Percentiles rank a stretch among this genome's conserved stretches.
Conservation (phyloP, 2,113 vertebrate genomes). For the Bothrops jararaca region DNA sequence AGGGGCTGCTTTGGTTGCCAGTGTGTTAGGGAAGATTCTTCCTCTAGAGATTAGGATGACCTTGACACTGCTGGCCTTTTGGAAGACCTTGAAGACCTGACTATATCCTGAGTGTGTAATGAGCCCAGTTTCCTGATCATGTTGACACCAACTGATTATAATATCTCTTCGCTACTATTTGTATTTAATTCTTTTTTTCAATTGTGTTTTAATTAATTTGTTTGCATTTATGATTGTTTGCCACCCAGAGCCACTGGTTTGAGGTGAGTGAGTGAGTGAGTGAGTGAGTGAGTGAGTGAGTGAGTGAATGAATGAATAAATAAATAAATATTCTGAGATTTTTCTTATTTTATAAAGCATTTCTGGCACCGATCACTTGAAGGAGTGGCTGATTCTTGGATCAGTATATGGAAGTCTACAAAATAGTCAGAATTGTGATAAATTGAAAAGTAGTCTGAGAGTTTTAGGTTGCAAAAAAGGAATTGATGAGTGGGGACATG, state of each 20-base stretch:
- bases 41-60: neutral
- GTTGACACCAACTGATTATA: neutral
- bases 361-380: neutral
- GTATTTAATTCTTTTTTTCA: neutral
- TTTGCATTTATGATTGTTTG: neutral
- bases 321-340: neutral
- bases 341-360: neutral
- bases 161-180: neutral
- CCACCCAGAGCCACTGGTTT: neutral
- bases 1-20: neutral
- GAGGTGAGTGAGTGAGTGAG: neutral
- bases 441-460: neutral
- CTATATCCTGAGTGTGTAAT: neutral
- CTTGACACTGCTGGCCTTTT: neutral
- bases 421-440: neutral
- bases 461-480: neutral
- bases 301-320: neutral
- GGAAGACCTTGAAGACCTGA: neutral
- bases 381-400: neutral
- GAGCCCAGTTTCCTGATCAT: neutral
- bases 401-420: neutral
- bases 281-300: neutral
- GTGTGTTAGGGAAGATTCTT: neutral
- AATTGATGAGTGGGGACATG: neutral
- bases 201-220: neutral